Base-by-base conservation (phyloP, 2,113 vertebrate genomes). In the Zosterops japonicus region DNA sequence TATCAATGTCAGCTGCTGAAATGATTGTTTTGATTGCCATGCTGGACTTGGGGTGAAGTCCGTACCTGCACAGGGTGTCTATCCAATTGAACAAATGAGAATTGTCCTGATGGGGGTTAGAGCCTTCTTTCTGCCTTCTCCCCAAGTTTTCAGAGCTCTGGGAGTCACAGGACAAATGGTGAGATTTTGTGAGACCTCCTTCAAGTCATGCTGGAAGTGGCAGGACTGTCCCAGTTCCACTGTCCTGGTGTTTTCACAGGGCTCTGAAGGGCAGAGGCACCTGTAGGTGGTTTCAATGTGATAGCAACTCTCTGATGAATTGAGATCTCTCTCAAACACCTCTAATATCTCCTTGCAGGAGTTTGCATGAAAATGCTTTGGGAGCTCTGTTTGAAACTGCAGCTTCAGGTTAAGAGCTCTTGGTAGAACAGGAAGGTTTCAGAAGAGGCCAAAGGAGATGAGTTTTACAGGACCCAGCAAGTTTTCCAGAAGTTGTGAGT, bases 381-480 rank as follows among this genome's bases (percentile, higher is more conserved):
- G 42, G 65, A 68, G 14, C 28, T 65, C 49, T 46, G 17, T 8
- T 63, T 56, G 59, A 56, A 81, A 64, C 14, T 15, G 46, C 14
- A 44, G 16, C 36, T 91, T 75, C 46, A 61, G 55, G 23, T 71
- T 85, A 90, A 83, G 44, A 76, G 35, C 44, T 74, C 46, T 67
- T 44, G 41, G 41, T 63, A 76, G 63, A 86, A 69, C 6, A 28
- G 35, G 31, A 70, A 75, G 20, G 42, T 70, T 87, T 83, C 11
- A 35, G 83, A 57, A 86, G 50, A 80, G 31, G 36, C 33, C 60
- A 35, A 42, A 82, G 44, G 56, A 88, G 36, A n/a, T 56, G 67
- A 11, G 5, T 85, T 91, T 93, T 72, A 46, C 50, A 81, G 31
- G 50, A 63, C 60, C 68, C 67, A 83, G 82, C 42, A 92, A 33